Conservation (phyloP, 92 coral and sea anemone species). For the Heteractis magnifica region DNA sequence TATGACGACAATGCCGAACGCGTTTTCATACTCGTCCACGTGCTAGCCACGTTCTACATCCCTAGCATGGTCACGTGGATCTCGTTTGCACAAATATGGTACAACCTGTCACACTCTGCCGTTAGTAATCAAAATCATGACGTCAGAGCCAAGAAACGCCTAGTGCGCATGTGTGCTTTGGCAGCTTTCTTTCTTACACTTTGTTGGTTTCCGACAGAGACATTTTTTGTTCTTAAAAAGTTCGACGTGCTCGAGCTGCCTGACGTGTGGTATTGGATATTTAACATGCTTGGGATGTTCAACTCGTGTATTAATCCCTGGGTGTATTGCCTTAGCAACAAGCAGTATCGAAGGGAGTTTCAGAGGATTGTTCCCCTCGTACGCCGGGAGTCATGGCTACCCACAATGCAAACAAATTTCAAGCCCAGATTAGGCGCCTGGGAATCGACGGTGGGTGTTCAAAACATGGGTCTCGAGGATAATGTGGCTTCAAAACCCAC, state of each 20-base stretch:
- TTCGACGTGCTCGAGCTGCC: slow-evolving; percentile 29
- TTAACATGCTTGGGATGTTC: slow-evolving; percentile 49
- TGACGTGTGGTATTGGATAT: slow-evolving; percentile 30
- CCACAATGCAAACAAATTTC: slow-evolving; percentile 13
- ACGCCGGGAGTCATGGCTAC: slow-evolving; percentile 49
- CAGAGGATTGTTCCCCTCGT: slow-evolving; percentile 19
- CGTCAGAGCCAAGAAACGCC: slow-evolving; percentile 39
- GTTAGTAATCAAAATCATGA: slow-evolving; percentile 26
- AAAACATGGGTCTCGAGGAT: slow-evolving; percentile 8
- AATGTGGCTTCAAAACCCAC: background rate
- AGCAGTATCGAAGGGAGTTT: slow-evolving; percentile 45
- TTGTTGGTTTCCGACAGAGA: slow-evolving; percentile 68
- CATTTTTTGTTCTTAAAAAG: slow-evolving; percentile 47
- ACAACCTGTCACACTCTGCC: slow-evolving; percentile 32
- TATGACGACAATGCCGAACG: slow-evolving; percentile 28
- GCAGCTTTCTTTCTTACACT: slow-evolving; percentile 55
- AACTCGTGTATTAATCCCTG: slow-evolving; percentile 61
- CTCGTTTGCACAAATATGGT: slow-evolving; percentile 51
- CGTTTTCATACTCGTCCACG: slow-evolving; percentile 42
- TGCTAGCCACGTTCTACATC: slow-evolving; percentile 49
- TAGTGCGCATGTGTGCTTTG: slow-evolving; percentile 72
- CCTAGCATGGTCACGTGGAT: slow-evolving; percentile 56
- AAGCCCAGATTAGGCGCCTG: slow-evolving; percentile 2
- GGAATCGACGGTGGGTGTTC: slow-evolving; percentile 15
- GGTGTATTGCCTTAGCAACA: slow-evolving; percentile 60